Percentiles rank a stretch among this genome's conserved stretches.
Evolutionary conservation across 2,113 vertebrate species (phyloP).

Genomic region (Dasypus novemcinctus): DNA sequence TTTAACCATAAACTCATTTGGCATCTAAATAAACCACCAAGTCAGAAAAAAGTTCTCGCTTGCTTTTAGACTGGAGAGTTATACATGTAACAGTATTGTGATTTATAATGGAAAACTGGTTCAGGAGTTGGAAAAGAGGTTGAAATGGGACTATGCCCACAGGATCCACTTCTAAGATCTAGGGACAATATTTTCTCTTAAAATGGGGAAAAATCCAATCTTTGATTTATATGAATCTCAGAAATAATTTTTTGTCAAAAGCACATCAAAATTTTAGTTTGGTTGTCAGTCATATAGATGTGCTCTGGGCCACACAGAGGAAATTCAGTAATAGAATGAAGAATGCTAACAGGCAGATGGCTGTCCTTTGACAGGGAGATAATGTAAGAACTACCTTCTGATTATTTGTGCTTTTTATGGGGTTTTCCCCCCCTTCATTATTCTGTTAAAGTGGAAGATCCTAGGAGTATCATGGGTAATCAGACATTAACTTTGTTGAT

Average conservation of each 20-base stretch:
- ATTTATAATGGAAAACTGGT: constrained; percentile 19
- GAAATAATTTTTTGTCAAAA: constrained; percentile 16
- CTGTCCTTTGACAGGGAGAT: background rate
- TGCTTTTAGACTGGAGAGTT: background rate
- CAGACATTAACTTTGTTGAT: background rate
- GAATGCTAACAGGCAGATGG: background rate
- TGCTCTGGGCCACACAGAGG: background rate
- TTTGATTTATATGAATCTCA: background rate
- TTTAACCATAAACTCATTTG: background rate
- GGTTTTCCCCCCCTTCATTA: background rate
- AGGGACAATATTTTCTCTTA: background rate
- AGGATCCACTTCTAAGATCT: constrained; percentile 2
- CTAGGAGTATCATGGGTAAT: background rate
- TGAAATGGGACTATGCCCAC: background rate
- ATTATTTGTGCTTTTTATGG: background rate
- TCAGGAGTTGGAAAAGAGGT: background rate
- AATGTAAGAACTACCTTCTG: background rate
- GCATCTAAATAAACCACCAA: constrained; percentile 2
- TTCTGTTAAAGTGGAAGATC: constrained; percentile 4
- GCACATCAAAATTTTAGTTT: constrained; percentile 1
- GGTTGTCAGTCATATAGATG: constrained; percentile 5
- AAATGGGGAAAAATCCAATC: background rate
- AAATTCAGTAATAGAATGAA: constrained; percentile 26
- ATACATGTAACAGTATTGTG: background rate
- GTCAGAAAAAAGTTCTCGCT: constrained; percentile 1